Evolutionary conservation across 1,140 invertebrate species (phyloP), one percentile per base, ranked within the genome.

Genomic region (Eulimnadia texana): DNA sequence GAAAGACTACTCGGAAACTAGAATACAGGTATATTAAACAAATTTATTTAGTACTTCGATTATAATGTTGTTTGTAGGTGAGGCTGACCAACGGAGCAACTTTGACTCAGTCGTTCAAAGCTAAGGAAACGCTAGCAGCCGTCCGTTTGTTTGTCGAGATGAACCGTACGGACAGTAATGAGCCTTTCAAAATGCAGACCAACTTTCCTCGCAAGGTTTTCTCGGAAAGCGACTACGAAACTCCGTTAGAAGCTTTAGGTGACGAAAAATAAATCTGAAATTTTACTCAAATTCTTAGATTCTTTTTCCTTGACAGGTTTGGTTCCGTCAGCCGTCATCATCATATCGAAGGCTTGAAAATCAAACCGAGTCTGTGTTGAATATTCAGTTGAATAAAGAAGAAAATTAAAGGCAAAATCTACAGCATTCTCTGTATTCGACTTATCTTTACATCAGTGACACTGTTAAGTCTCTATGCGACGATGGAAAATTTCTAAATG

Each of bases 171-270:
- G 85, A 87, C 71, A 76, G 72, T 0, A 28, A 54, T 13, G 77
- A 72, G 9, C 76, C 80, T 13, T 90, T 93, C 72, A 80, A 80
- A 58, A 72, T 94, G 56, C 89, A 91, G 83, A 92, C 86, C 16
- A 83, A 79, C 64, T 93, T 89, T 73, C 90, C 90, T n/a, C 82
- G 80, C 69, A 88, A 86, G 74, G 78, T 90, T 58, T 93, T 92
- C 69, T 74, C 75, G n/a, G 77, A 75, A n/a, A 88, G 90, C 24
- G 90, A 94, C 72, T 92, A 88, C 76, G 86, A 91, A 58, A 84
- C 84, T 69, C 87, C 90, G 19, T 75, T 95, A 55, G 83, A 86
- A 67, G 73, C 79, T 65, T 77, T 93, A 75, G 88, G 89, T 91
- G 74, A 74, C 67, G n/a, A n/a, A n/a, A n/a, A n/a, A n/a, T n/a